Evolutionary conservation across 2,113 vertebrate species (phyloP).

Genomic region (Eonycteris spelaea): DNA sequence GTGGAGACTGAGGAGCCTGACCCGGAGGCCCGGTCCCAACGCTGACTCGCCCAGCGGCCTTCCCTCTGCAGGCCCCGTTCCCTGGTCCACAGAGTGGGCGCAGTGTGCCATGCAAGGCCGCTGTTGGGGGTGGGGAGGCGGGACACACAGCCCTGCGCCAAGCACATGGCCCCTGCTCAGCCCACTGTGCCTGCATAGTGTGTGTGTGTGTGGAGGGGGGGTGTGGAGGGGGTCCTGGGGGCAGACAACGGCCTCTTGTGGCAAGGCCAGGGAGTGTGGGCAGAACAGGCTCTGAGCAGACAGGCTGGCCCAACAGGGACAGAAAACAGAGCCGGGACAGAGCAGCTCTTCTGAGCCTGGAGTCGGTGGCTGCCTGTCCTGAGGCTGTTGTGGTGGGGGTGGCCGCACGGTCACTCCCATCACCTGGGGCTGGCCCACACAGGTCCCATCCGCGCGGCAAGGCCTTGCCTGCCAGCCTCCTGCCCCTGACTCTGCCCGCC

Average conservation of each 20-base stretch:
- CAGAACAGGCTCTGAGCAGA: background rate
- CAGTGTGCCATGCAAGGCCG: rapidly evolving
- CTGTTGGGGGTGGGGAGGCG: background rate
- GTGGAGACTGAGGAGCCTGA: background rate
- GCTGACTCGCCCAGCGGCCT: background rate
- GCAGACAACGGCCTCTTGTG: background rate
- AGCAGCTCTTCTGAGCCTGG: background rate
- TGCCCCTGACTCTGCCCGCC: background rate
- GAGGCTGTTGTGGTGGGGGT: background rate
- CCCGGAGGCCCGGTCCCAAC: background rate
- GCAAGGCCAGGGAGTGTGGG: background rate
- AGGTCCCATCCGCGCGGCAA: background rate
- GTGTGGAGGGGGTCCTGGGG: background rate
- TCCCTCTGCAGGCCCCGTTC: background rate
- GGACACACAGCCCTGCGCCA: background rate
- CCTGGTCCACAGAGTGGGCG: background rate
- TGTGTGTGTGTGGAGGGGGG: background rate
- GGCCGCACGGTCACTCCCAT: background rate
- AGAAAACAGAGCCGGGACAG: background rate
- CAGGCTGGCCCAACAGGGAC: background rate
- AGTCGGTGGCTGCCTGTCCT: background rate
- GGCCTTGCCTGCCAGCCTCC: background rate
- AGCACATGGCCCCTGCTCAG: background rate
- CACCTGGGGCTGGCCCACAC: slow-evolving; percentile 10
- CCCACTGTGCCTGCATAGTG: background rate